Percentiles rank a stretch among this genome's conserved stretches.
These are phyloP conservation scores for Sipha maydis DNA, from an alignment of 2,888 invertebrate genomes.

Conservation along the genomic window DNA sequence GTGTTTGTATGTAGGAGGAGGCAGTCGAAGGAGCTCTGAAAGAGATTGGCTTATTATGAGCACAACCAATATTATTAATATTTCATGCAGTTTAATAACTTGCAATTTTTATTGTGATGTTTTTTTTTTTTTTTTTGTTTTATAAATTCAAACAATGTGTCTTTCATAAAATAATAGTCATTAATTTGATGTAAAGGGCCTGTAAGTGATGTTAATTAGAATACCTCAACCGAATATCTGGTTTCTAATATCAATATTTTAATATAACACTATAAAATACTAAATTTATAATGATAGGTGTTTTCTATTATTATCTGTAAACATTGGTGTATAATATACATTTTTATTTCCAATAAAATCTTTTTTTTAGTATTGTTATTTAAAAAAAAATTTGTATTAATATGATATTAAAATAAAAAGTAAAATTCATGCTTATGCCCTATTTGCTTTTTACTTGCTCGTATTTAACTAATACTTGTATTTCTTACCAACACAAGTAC, in stretches of 20 bases:
- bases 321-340: slow-evolving; percentile 31
- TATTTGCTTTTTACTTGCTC: slow-evolving; percentile 30
- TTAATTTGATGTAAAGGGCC: slow-evolving; percentile 33
- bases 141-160: slow-evolving; percentile 60
- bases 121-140: slow-evolving; percentile 54
- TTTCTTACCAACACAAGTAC: slow-evolving; percentile 9
- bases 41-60: slow-evolving; percentile 86
- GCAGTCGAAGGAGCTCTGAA: slow-evolving; percentile 92
- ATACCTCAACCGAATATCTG: slow-evolving; percentile 25
- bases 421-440: slow-evolving; percentile 32
- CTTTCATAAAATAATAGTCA: slow-evolving; percentile 47
- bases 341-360: slow-evolving; percentile 38
- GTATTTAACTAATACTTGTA: slow-evolving; percentile 10
- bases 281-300: neutral
- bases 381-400: slow-evolving; percentile 29
- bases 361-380: slow-evolving; percentile 42
- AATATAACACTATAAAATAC: slow-evolving; percentile 6
- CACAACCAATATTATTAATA: slow-evolving; percentile 42
- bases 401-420: neutral
- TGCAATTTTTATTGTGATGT: slow-evolving; percentile 49
- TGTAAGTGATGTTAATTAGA: slow-evolving; percentile 25
- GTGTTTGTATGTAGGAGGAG: slow-evolving; percentile 78
- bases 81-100: slow-evolving; percentile 36
- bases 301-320: slow-evolving; percentile 36
- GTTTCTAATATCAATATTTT: slow-evolving; percentile 14